Percentiles rank a stretch among this genome's conserved stretches.
phyloP scores from a whole-genome alignment of 1,140 invertebrate species.

The Heterodera carotae region DNA sequence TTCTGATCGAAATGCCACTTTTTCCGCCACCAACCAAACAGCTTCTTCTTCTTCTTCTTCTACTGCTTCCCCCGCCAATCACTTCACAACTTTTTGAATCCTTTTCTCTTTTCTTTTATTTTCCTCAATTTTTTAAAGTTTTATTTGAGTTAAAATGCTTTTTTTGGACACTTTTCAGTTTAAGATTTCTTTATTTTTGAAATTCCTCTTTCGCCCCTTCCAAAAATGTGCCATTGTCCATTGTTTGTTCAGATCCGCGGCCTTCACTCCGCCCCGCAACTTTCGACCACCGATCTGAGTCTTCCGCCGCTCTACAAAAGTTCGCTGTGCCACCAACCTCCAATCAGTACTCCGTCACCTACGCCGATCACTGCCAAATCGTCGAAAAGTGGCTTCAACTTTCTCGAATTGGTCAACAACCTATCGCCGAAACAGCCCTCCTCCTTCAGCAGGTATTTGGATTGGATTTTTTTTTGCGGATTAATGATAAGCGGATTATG shows the following conservation, averaged over 20 bases:
- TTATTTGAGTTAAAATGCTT: too few relatives aligned
- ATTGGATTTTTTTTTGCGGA: too few relatives aligned
- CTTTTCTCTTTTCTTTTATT: too few relatives aligned
- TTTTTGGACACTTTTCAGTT: neutral
- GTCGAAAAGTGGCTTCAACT: slow-evolving; percentile 1
- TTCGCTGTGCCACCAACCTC: neutral
- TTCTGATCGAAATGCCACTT: too few relatives aligned
- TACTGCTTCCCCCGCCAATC: too few relatives aligned
- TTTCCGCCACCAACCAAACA: too few relatives aligned
- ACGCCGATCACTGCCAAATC: slow-evolving; percentile 12
- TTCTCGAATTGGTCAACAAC: slow-evolving; percentile 12
- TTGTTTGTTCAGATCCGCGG: slow-evolving; percentile 20
- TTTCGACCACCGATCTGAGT: slow-evolving; percentile 3
- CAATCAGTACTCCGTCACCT: neutral
- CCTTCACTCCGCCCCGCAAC: slow-evolving; percentile 15
- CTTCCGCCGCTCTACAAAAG: neutral
- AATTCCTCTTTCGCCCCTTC: neutral
- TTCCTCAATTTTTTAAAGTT: too few relatives aligned
- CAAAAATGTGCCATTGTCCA: too few relatives aligned
- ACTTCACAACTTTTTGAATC: too few relatives aligned
- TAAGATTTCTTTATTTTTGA: neutral
- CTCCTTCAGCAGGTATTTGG: neutral
- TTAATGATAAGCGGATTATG: neutral
- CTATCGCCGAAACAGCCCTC: neutral
- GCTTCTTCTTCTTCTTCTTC: too few relatives aligned